Evolutionary conservation across 2,113 vertebrate species (phyloP).

Genomic region (Gobiocypris rarus): DNA sequence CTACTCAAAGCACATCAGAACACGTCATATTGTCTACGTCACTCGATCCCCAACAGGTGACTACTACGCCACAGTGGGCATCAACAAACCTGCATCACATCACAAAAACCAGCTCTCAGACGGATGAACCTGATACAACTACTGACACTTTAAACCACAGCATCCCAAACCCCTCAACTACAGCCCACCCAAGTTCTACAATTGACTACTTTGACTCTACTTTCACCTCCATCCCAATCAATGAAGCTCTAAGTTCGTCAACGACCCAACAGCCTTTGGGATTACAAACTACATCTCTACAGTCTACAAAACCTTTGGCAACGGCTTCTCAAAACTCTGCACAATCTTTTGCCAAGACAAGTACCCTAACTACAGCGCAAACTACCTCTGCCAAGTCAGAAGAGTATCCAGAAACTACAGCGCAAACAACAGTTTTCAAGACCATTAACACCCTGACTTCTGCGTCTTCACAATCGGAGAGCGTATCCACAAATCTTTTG

Average conservation of each 20-base stretch:
- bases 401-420: not conserved
- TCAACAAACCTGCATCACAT: not conserved
- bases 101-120: not conserved
- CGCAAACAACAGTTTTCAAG: not conserved
- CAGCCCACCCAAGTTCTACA: slow-evolving; percentile 5
- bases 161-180: not conserved
- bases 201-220: not conserved
- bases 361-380: not conserved
- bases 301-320: not conserved
- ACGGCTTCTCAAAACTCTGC: not conserved
- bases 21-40: not conserved
- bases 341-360: not conserved
- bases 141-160: slow-evolving; percentile 9
- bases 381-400: not conserved
- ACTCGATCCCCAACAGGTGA: not conserved
- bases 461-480: not conserved
- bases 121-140: not conserved
- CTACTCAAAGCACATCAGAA: not conserved
- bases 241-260: not conserved
- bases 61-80: not conserved
- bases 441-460: not conserved
- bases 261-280: slow-evolving; percentile 1
- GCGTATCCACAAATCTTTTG: too few species aligned
- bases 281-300: not conserved
- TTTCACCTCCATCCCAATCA: not conserved